Percentiles rank a stretch among this genome's conserved stretches.
Evolutionary conservation across 2,888 invertebrate species (phyloP).

Genomic region (Candidula unifasciata): DNA sequence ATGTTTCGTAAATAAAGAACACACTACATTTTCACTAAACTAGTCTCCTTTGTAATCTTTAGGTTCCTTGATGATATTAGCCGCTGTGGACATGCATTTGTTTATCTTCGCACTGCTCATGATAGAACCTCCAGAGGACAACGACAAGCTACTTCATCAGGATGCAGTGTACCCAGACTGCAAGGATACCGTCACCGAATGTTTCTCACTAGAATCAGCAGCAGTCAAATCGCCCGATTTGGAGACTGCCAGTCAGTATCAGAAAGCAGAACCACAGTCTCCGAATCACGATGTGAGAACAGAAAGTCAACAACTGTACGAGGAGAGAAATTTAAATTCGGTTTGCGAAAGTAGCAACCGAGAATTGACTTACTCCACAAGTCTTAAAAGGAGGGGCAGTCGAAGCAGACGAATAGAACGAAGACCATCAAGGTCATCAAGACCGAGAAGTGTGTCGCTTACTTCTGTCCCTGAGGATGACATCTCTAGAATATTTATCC

Average conservation of each 20-base stretch:
- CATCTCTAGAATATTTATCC: conserved; percentile 31
- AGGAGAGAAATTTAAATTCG: background rate
- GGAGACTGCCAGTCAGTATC: background rate
- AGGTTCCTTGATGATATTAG: conserved; percentile 67
- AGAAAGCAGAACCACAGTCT: background rate
- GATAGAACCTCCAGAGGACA: conserved; percentile 52
- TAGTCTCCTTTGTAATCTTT: background rate
- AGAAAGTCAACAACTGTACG: background rate
- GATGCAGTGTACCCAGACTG: background rate
- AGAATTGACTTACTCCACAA: background rate
- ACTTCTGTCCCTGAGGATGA: conserved; percentile 33
- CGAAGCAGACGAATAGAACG: background rate
- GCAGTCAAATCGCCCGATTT: background rate
- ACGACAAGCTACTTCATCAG: background rate
- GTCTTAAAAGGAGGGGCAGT: background rate
- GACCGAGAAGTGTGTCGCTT: background rate
- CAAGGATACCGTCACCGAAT: background rate
- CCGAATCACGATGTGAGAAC: background rate
- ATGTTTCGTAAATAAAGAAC: no score
- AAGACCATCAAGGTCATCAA: no score
- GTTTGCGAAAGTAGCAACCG: background rate
- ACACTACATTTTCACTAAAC: no score
- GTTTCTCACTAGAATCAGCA: background rate
- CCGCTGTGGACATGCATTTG: conserved; percentile 66
- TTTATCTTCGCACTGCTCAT: conserved; percentile 66